A percentile compares a stretch with the other conserved stretches of the same genome.
phyloP scores from a whole-genome alignment of 2,113 vertebrate species.

The Apistogramma diplotaenia region DNA sequence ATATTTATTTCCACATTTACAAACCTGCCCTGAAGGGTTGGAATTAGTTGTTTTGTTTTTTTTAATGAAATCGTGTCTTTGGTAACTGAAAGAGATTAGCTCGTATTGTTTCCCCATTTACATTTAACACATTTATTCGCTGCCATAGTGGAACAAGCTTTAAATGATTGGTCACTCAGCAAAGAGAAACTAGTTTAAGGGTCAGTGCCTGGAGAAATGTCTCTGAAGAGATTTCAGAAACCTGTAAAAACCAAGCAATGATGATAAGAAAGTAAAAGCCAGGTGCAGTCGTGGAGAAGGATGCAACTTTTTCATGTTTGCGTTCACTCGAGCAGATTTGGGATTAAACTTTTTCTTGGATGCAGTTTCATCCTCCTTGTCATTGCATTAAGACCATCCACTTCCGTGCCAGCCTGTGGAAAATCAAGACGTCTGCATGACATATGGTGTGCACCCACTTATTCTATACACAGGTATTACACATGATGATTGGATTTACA shows the following conservation, averaged over 20 bases:
- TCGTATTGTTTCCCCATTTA: slow-evolving; percentile 17
- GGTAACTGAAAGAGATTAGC: slow-evolving; percentile 41
- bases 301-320: background rate
- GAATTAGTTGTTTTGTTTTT: background rate
- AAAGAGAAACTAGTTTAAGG: background rate
- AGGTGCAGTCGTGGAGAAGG: background rate
- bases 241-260: background rate
- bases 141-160: background rate
- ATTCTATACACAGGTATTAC: slow-evolving; percentile 51
- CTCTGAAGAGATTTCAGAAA: background rate
- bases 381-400: slow-evolving; percentile 46
- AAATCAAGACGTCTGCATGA: slow-evolving; percentile 48
- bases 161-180: background rate
- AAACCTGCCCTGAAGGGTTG: slow-evolving; percentile 38
- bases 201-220: background rate
- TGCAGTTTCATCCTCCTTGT: slow-evolving; percentile 39
- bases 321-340: background rate
- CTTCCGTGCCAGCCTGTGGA: slow-evolving; percentile 57
- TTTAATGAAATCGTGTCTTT: slow-evolving; percentile 28
- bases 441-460: slow-evolving; percentile 57
- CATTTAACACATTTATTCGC: slow-evolving; percentile 14
- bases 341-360: background rate
- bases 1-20: slow-evolving; percentile 34
- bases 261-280: background rate
- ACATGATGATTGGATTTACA: slow-evolving; percentile 54